Evolutionary conservation across 2,888 invertebrate species (phyloP).

Genomic region (Rotaria socialis): DNA sequence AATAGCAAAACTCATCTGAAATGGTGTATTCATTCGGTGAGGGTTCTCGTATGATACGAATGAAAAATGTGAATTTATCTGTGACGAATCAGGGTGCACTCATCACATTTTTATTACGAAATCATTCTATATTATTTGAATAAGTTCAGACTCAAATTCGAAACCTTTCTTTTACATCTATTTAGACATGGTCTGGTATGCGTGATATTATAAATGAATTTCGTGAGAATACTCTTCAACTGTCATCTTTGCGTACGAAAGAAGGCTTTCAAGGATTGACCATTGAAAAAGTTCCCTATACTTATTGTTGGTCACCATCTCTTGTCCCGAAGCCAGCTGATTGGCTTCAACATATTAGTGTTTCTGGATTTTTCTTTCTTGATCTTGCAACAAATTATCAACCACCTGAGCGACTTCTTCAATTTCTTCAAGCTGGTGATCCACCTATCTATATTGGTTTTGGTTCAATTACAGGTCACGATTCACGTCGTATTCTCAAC

Average conservation of each 20-base stretch:
- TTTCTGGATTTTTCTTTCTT: constrained; percentile 28
- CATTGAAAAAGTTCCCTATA: background rate
- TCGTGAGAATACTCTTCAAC: background rate
- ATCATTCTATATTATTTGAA: too few relatives aligned
- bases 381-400: background rate
- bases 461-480: constrained; percentile 21
- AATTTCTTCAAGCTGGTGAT: background rate
- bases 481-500: background rate
- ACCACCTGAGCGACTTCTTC: background rate
- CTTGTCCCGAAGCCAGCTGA: background rate
- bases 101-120: too few relatives aligned
- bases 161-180: background rate
- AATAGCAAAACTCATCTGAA: too few relatives aligned
- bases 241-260: background rate
- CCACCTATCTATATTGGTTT: constrained; percentile 32
- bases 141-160: too few relatives aligned
- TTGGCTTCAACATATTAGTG: background rate
- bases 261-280: background rate
- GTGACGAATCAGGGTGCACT: too few relatives aligned
- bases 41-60: too few relatives aligned
- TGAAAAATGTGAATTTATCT: too few relatives aligned
- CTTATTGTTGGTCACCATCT: constrained; percentile 28
- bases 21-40: too few relatives aligned
- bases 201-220: constrained; percentile 30
- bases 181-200: constrained; percentile 17